phyloP scores from a whole-genome alignment of 2,113 vertebrate species.

The Ursus arctos region DNA sequence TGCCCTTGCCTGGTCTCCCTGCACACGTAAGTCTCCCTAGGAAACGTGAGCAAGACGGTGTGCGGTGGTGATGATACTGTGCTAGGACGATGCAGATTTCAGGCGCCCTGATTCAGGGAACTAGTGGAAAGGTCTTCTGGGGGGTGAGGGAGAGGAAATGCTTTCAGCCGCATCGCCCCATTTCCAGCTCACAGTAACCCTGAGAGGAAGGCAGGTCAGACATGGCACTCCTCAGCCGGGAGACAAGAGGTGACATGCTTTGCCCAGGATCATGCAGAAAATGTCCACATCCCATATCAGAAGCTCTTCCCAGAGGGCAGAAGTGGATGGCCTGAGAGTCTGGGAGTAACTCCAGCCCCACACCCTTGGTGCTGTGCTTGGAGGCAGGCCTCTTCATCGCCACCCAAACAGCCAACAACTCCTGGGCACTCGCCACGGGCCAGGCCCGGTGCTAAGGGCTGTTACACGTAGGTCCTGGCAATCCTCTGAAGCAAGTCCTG shows the following conservation, averaged over 20 bases:
- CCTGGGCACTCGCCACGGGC: fast-evolving
- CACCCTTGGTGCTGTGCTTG: not conserved
- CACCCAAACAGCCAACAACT: not conserved
- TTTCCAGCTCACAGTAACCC: not conserved
- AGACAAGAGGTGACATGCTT: not conserved
- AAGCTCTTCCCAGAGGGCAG: not conserved
- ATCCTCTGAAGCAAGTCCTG: not conserved
- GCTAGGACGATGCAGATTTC: not conserved
- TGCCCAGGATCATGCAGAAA: not conserved
- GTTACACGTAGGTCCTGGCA: no score
- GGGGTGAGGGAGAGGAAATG: fast-evolving
- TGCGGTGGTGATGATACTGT: no score
- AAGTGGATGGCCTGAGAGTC: not conserved
- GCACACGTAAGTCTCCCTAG: not conserved
- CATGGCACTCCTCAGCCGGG: not conserved
- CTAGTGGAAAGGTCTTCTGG: not conserved
- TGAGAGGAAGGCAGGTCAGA: not conserved
- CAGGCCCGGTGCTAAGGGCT: not conserved
- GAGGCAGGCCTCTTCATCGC: fast-evolving
- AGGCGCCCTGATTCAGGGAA: not conserved
- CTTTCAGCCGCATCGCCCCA: not conserved
- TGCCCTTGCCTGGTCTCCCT: not conserved
- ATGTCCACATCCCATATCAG: not conserved
- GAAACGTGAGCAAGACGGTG: not conserved
- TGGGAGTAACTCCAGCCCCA: not conserved